Percentiles rank a stretch among this genome's conserved stretches.
phyloP scores from a whole-genome alignment of 2,888 invertebrate species.

The Drosophila parthenogenetica region DNA sequence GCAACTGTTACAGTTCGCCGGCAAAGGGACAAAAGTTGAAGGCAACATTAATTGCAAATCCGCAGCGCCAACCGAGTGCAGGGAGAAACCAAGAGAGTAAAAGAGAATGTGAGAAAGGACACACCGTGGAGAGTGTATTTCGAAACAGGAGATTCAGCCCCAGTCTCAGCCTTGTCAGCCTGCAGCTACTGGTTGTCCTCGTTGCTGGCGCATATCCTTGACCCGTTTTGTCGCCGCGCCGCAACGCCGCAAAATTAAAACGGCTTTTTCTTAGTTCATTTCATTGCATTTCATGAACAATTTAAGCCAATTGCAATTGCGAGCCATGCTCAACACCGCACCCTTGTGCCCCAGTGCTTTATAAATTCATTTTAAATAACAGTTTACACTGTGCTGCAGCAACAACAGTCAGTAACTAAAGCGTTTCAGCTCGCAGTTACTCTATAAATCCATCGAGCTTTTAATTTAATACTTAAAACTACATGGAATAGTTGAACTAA shows the following conservation, averaged over 20 bases:
- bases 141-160: slow-evolving; percentile 11
- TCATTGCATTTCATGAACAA: slow-evolving; percentile 81
- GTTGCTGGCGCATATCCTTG: slow-evolving; percentile 65
- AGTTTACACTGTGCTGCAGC: slow-evolving; percentile 56
- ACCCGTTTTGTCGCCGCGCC: slow-evolving; percentile 65
- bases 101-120: neutral
- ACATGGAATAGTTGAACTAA: no score
- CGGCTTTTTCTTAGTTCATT: slow-evolving; percentile 79
- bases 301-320: slow-evolving; percentile 82
- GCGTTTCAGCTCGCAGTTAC: slow-evolving; percentile 2
- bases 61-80: slow-evolving; percentile 49
- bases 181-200: slow-evolving; percentile 54
- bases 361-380: slow-evolving; percentile 76
- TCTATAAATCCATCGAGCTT: neutral
- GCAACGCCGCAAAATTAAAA: slow-evolving; percentile 77
- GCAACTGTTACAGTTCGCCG: slow-evolving; percentile 36
- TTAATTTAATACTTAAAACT: no score
- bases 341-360: slow-evolving; percentile 60
- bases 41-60: slow-evolving; percentile 81
- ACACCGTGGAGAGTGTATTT: slow-evolving; percentile 12
- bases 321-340: slow-evolving; percentile 41
- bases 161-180: slow-evolving; percentile 55
- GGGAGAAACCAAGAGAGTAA: neutral
- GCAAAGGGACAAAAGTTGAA: slow-evolving; percentile 74
- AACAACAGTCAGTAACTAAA: slow-evolving; percentile 5